Conservation (phyloP, 2,113 vertebrate species). For the Thinocorus orbignyianus region DNA sequence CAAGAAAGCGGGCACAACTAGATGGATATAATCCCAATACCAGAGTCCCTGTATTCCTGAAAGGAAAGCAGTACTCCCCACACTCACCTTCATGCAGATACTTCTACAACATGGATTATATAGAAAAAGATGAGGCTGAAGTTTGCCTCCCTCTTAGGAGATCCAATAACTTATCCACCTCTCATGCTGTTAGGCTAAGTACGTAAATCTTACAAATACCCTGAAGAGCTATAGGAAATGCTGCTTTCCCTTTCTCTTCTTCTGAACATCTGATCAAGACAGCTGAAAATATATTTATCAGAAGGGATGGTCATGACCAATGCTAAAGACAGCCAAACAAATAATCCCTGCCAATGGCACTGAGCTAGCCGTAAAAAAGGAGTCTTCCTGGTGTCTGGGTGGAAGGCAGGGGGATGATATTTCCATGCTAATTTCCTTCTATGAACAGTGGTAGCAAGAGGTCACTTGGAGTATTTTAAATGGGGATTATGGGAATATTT, state of each 20-base stretch:
- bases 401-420: neutral
- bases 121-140: neutral
- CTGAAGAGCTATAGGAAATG: neutral
- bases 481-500: neutral
- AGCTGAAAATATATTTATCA: neutral
- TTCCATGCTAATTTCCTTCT: neutral
- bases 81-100: neutral
- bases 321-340: neutral
- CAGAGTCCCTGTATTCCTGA: neutral
- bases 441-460: neutral
- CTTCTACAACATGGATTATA: neutral
- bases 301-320: neutral
- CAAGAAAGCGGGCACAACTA: neutral
- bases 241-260: neutral
- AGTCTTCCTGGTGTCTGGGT: neutral
- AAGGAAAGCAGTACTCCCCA: neutral
- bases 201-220: neutral
- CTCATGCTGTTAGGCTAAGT: neutral
- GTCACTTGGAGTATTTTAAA: neutral
- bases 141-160: neutral
- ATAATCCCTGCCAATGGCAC: neutral
- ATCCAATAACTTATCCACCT: neutral
- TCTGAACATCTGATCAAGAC: neutral
- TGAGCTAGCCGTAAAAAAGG: neutral
- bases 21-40: neutral